Conservation (phyloP, 2,888 invertebrate genomes). For the Branchinecta sandiegonensis region DNA sequence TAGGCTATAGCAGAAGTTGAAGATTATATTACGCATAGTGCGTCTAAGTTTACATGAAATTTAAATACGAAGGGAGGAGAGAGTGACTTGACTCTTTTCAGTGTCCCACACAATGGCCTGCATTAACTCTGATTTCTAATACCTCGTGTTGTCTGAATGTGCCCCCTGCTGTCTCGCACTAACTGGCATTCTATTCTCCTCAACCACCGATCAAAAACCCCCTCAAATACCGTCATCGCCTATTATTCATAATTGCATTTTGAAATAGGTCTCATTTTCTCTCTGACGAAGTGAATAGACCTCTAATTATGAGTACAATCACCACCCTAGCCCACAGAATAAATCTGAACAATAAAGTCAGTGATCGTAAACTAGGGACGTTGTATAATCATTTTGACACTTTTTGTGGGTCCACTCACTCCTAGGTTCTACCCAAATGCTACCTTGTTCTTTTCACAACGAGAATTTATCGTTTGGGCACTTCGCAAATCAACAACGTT, state of each 20-base stretch:
- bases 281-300: constrained; percentile 7
- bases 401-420: constrained; percentile 2
- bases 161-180: too few species aligned
- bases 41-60: background rate
- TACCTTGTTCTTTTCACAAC: background rate
- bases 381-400: constrained; percentile 9
- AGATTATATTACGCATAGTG: background rate
- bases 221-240: constrained; percentile 5
- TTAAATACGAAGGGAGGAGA: too few species aligned
- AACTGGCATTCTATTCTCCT: too few species aligned
- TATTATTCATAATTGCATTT: background rate
- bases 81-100: too few species aligned
- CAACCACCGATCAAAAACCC: background rate
- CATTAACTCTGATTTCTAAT: too few species aligned
- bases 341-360: constrained; percentile 15
- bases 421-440: background rate
- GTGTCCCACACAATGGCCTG: too few species aligned
- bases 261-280: constrained; percentile 9
- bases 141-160: too few species aligned
- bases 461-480: background rate
- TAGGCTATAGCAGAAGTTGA: too few species aligned
- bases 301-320: constrained; percentile 4
- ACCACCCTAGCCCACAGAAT: background rate
- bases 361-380: background rate
- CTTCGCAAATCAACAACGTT: constrained; percentile 7